Conservation (phyloP, 2,113 vertebrate genomes). For the Seriola aureovittata region DNA sequence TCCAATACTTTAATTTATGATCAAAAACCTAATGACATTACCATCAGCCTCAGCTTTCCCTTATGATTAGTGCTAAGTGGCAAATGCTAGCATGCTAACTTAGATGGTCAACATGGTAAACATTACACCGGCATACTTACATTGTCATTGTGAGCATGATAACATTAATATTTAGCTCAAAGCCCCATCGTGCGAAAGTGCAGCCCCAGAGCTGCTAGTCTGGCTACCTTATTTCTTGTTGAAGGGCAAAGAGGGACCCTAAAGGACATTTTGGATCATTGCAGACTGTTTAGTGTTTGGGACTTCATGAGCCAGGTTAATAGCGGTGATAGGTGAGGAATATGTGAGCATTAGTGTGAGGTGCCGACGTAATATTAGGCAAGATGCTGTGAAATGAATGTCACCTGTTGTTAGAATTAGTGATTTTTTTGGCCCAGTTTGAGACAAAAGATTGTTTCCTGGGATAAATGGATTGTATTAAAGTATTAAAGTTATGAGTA, state of each 20-base stretch:
- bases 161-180: not conserved
- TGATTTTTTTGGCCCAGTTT: not conserved
- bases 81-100: not conserved
- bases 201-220: not conserved
- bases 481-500: constrained; percentile 29
- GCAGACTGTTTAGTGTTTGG: not conserved
- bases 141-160: not conserved
- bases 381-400: not conserved
- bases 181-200: not conserved
- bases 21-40: not conserved
- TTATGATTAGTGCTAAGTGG: not conserved
- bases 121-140: not conserved
- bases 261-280: constrained; percentile 2
- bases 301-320: not conserved
- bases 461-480: not conserved
- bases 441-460: not conserved
- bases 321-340: not conserved
- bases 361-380: constrained; percentile 2
- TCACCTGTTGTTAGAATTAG: not conserved
- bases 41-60: not conserved
- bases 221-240: constrained; percentile 10
- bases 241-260: constrained; percentile 42
- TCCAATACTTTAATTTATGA: not conserved
- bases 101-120: not conserved
- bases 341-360: not conserved